Evolutionary conservation across 2,797 vertebrate species (phyloP), one percentile per base, ranked within the genome.

Genomic region (Esox masquinongy): DNA sequence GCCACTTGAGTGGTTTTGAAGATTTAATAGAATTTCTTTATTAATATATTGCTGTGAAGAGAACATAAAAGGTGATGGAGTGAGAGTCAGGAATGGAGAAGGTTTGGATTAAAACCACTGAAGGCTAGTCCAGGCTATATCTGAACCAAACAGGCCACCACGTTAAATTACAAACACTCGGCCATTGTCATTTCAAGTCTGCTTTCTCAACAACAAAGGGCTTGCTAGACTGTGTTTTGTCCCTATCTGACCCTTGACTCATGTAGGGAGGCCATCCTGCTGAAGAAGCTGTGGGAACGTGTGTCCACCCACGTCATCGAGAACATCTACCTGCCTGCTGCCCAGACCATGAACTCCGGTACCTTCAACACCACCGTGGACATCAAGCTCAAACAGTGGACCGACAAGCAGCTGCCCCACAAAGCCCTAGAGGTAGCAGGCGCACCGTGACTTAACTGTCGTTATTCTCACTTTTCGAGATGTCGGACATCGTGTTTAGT

Each of bases 301-400:
- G 97, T 99, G 49, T 98, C 97, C 26, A 99, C 96, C 15, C 98
- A 99, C 61, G 98, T 99, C 86, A 99, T 99, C 75, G 98, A 99
- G 89, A 99, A 99, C 88, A 99, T 99, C 89, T 99, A 99, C 89
- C 94, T 99, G 77, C 98, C 98, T 49, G 98, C 98, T 78, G 97
- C 98, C 22, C 98, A 99, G 90, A 96, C 97, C 68, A 93, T 94
- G 88, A 97, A 99, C 88, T 97, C 98, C 0, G 98, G 98, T 61
- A 99, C 97, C 15, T 99, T 99, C 87, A 99, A 99, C 91, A 99
- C 98, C 76, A 99, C 97, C 0, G 96, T 99, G 66, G 98, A 99
- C 88, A 99, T 99, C 88, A 99, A 97, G 87, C 95, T 99, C 69
- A 99, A 99, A 83, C 98, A 99, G 88, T 99, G 98, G 98, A 99